Evolutionary conservation across 2,113 vertebrate species (phyloP).

Genomic region (Heterochromis multidens): DNA sequence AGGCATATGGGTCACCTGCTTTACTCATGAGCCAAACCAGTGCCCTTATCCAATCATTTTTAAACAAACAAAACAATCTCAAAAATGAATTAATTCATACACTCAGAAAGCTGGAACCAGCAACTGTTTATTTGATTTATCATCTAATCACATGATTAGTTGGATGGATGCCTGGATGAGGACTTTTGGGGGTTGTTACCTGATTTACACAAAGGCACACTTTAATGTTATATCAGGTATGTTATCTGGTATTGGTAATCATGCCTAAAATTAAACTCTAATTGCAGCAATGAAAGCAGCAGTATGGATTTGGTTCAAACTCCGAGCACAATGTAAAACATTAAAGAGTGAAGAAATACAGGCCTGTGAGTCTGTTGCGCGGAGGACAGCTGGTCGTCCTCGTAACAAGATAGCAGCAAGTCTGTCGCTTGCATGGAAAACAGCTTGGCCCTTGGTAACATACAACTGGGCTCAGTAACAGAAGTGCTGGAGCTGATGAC

Average conservation of each 20-base stretch:
- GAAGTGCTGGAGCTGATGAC: constrained; percentile 35
- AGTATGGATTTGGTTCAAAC: not conserved
- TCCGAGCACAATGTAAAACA: constrained; percentile 8
- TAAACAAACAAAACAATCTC: not conserved
- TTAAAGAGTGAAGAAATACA: constrained; percentile 12
- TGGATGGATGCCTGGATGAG: not conserved
- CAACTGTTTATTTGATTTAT: not conserved
- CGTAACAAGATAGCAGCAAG: constrained; percentile 53
- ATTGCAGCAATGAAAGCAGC: not conserved
- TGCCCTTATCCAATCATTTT: not conserved
- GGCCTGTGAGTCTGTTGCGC: not conserved
- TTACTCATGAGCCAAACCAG: not conserved
- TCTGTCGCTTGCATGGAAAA: constrained; percentile 48
- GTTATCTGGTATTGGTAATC: not conserved
- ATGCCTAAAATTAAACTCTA: not conserved
- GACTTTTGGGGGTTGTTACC: not conserved
- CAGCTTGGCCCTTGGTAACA: constrained; percentile 42
- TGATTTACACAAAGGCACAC: not conserved
- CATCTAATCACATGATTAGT: not conserved
- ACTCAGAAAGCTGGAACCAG: not conserved
- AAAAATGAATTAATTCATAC: not conserved
- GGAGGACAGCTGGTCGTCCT: constrained; percentile 45
- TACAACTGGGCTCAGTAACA: constrained; percentile 35
- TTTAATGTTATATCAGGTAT: not conserved
- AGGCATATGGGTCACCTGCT: not conserved